Evolutionary conservation across 1,140 invertebrate species (phyloP).

Genomic region (Drosophila elegans): DNA sequence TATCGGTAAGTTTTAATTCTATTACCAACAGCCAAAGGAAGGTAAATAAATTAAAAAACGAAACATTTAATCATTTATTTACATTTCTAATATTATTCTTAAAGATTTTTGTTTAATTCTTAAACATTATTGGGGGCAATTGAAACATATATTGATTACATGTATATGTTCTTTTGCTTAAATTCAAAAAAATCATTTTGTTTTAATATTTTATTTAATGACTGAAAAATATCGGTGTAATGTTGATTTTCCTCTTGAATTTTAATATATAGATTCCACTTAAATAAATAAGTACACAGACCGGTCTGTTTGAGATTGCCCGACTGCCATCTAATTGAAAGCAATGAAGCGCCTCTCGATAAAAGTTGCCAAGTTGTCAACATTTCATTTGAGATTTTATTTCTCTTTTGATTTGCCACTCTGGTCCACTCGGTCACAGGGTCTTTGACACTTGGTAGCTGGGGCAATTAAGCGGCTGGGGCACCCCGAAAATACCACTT

Average conservation of each 20-base stretch:
- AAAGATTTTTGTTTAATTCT: no score
- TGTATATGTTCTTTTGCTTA: no score
- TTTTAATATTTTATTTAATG: background rate
- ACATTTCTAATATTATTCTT: no score
- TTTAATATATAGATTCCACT: conserved; percentile 17
- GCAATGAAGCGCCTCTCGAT: conserved; percentile 41
- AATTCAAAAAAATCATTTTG: background rate
- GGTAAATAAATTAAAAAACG: no score
- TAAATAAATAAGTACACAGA: conserved; percentile 15
- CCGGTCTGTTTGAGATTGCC: conserved; percentile 14
- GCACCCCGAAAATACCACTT: conserved; percentile 60
- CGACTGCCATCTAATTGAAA: conserved; percentile 38
- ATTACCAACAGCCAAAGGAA: no score
- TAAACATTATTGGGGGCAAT: no score
- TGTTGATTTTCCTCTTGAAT: background rate
- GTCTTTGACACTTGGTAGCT: conserved; percentile 76
- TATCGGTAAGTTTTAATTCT: no score
- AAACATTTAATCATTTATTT: no score
- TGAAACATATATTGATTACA: no score
- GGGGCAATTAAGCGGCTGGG: conserved; percentile 71
- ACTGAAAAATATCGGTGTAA: background rate
- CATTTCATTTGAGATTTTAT: conserved; percentile 44
- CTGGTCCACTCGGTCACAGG: conserved; percentile 77
- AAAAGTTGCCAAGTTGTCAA: conserved; percentile 47
- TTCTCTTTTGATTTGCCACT: conserved; percentile 49